A percentile compares a stretch with the other conserved stretches of the same genome.
These are phyloP conservation scores for Nyctereutes procyonoides DNA, from an alignment of 2,113 vertebrate species.

Conservation along the genomic window DNA sequence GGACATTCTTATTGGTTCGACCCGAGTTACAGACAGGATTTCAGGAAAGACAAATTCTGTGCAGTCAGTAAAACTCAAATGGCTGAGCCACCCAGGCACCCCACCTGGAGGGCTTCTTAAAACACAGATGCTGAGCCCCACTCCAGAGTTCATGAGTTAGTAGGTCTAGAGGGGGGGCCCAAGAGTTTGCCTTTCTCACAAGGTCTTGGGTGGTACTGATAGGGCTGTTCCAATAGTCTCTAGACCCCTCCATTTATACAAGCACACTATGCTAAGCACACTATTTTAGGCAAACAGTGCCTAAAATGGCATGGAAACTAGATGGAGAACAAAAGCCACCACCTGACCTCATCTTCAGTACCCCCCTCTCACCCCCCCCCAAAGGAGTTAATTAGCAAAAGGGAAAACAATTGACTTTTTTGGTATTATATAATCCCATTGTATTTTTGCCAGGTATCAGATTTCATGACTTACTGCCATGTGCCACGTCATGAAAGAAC, in stretches of 20 bases:
- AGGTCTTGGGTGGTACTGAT: neutral
- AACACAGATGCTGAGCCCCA: neutral
- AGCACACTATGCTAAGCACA: too few relatives aligned
- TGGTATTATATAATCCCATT: constrained; percentile 71
- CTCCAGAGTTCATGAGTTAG: neutral
- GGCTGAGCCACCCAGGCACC: neutral
- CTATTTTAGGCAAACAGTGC: too few relatives aligned
- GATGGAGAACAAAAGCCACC: constrained; percentile 26
- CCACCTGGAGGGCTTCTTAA: neutral
- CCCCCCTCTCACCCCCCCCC: neutral
- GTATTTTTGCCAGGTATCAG: constrained; percentile 75
- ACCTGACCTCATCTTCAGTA: constrained; percentile 59
- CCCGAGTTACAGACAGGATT: neutral
- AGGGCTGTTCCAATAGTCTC: neutral
- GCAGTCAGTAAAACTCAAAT: neutral
- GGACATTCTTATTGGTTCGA: neutral
- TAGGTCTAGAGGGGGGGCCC: neutral
- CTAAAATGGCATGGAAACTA: constrained; percentile 59
- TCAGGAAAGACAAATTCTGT: neutral
- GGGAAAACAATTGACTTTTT: constrained; percentile 73
- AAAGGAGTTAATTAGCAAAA: constrained; percentile 68
- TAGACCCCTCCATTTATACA: neutral
- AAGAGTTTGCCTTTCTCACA: neutral
- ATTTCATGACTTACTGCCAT: constrained; percentile 72
- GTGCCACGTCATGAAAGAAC: constrained; percentile 71